Base-by-base conservation (phyloP, 2,113 vertebrate genomes). In the Neolamprologus toae region DNA sequence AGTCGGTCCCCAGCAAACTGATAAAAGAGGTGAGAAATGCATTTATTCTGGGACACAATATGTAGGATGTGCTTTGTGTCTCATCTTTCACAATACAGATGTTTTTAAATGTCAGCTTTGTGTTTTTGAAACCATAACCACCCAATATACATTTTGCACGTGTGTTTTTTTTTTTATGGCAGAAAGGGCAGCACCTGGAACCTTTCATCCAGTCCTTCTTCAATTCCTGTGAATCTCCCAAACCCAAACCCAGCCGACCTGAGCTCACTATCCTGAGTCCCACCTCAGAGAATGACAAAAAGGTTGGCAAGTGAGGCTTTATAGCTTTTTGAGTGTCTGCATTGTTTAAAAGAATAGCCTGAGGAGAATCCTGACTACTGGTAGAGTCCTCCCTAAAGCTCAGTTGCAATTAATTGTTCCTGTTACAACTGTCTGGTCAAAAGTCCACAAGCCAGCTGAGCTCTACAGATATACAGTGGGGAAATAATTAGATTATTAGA, bases 171-270 rank as follows among this genome's bases (percentile, higher is more conserved):
- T 49, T 31, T 66, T 57, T 85, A 9, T 59, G 45, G 79, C 49
- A 99, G 98, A 99, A 98, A 97, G 98, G 98, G 73, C 98, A 99
- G 87, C 98, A 99, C 93, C 96, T 99, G 94, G 98, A 99, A 88
- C 97, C 97, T 8, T 99, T 99, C 94, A 98, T 99, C 83, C 97
- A 98, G 97, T 98, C 98, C 85, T 99, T 98, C 91, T 98, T 99
- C 92, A 98, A 97, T 93, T 99, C 98, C 57, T 99, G 98, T 94
- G 98, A 99, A 93, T 98, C 98, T 92, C 98, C 98, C 11, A 99
- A 99, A 90, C 98, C 98, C 93, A 99, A 99, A 95, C 98, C 98
- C 81, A 98, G 98, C 87, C 97, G 97, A 28, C 98, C 98, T 1
- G 98, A 99, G 91, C 96, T 99, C 92, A 99, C 98, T 0, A 98